Conservation (phyloP, 2,113 vertebrate species). For the Eulacestoma nigropectus region DNA sequence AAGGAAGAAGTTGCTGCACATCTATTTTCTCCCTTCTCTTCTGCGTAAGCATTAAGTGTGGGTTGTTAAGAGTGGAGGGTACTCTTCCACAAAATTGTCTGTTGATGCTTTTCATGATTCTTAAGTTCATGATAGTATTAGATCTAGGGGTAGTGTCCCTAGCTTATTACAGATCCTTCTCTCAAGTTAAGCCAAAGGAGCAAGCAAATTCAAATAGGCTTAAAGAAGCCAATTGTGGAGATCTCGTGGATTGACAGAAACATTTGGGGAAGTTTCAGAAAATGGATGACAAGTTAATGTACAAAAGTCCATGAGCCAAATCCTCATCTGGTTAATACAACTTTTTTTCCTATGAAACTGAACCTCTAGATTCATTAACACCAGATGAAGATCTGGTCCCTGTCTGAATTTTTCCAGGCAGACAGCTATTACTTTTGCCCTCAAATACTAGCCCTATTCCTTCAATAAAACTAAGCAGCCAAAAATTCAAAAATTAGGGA, state of each 20-base stretch:
- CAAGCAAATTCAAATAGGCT: neutral
- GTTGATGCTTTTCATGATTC: neutral
- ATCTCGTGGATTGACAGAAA: neutral
- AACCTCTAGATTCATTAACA: slow-evolving; percentile 36
- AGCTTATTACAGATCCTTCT: neutral
- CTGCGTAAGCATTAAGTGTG: neutral
- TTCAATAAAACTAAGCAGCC: slow-evolving; percentile 27
- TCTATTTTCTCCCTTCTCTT: neutral
- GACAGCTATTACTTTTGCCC: slow-evolving; percentile 11
- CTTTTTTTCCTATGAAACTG: neutral
- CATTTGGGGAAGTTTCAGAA: neutral
- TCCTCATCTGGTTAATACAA: slow-evolving; percentile 41
- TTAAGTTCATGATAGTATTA: neutral
- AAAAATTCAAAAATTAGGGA: neutral
- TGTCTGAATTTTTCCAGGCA: slow-evolving; percentile 47
- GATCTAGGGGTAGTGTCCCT: neutral
- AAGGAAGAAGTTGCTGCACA: neutral
- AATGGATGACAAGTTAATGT: neutral
- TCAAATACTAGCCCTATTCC: slow-evolving; percentile 2
- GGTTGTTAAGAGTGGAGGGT: neutral
- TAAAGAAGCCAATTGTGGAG: neutral
- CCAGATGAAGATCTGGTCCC: slow-evolving; percentile 49
- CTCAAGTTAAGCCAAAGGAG: neutral
- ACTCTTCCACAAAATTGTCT: neutral
- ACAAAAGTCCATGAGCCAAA: slow-evolving; percentile 6